phyloP scores from a whole-genome alignment of 2,888 invertebrate species.

The Hydropsyche betteni region DNA sequence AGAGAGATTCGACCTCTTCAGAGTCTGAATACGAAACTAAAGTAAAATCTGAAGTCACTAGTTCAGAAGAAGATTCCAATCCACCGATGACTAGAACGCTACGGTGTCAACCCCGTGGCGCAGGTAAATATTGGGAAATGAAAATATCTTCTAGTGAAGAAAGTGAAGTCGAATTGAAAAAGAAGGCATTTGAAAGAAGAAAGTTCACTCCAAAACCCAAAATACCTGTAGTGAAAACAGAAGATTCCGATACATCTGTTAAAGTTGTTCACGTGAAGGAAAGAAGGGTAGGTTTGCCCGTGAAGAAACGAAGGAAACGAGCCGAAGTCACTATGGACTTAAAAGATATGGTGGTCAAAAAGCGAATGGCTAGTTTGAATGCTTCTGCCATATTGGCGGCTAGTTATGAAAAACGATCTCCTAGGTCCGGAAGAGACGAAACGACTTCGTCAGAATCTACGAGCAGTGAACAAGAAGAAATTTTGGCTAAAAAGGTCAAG shows the following conservation, averaged over 20 bases:
- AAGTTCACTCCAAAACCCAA: slow-evolving; percentile 56
- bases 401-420: slow-evolving; percentile 80
- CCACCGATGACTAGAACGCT: slow-evolving; percentile 66
- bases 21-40: slow-evolving; percentile 64
- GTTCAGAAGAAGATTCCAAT: slow-evolving; percentile 65
- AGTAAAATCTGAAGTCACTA: slow-evolving; percentile 62
- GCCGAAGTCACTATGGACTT: slow-evolving; percentile 79
- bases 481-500: slow-evolving; percentile 65
- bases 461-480: slow-evolving; percentile 63
- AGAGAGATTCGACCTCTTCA: slow-evolving; percentile 59
- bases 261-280: slow-evolving; percentile 55
- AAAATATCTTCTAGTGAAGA: slow-evolving; percentile 72
- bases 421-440: slow-evolving; percentile 68
- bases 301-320: slow-evolving; percentile 68
- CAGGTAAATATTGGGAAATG: slow-evolving; percentile 87
- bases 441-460: slow-evolving; percentile 68
- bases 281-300: slow-evolving; percentile 55
- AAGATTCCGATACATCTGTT: slow-evolving; percentile 61
- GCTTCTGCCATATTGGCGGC: slow-evolving; percentile 91
- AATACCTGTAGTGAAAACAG: slow-evolving; percentile 59
- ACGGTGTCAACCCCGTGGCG: slow-evolving; percentile 77
- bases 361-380: slow-evolving; percentile 91
- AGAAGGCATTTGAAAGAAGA: slow-evolving; percentile 61
- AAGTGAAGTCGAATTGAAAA: slow-evolving; percentile 63
- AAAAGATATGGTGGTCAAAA: slow-evolving; percentile 87